These are phyloP conservation scores for Pristis pectinata DNA, from an alignment of 2,797 vertebrate genomes.

Conservation along the genomic window DNA sequence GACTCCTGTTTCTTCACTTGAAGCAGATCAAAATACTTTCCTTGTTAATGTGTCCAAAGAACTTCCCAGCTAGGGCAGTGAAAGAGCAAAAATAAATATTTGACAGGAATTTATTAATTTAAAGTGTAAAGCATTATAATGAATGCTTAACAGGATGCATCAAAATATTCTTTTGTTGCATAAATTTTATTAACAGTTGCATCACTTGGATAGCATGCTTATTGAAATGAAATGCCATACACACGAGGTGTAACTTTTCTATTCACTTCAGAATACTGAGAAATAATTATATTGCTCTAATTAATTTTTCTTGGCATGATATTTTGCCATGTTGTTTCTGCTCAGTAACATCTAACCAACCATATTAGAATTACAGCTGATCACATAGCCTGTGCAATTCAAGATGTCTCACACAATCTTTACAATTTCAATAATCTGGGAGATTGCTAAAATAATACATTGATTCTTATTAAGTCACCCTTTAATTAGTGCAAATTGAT, in stretches of 20 bases:
- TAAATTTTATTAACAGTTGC: neutral
- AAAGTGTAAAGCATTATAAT: neutral
- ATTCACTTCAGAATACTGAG: neutral
- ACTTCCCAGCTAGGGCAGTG: neutral
- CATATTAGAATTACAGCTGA: neutral
- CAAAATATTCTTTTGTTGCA: neutral
- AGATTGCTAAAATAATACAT: no score
- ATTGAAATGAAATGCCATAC: neutral
- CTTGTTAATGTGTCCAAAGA: neutral
- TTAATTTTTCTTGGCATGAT: neutral
- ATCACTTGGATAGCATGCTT: neutral
- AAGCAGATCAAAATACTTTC: slow-evolving; percentile 11
- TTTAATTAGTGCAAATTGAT: neutral
- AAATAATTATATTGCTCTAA: neutral
- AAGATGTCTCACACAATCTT: neutral
- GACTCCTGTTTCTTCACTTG: neutral
- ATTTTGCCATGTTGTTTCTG: neutral
- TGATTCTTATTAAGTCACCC: neutral
- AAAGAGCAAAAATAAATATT: slow-evolving; percentile 2
- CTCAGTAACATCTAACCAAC: neutral
- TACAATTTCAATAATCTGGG: neutral
- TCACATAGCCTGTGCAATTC: neutral
- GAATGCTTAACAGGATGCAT: neutral
- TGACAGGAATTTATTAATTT: neutral
- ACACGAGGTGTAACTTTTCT: neutral